Evolutionary conservation across 2,797 vertebrate genomes (phyloP).

Genomic region (Peromyscus melanophrys): DNA sequence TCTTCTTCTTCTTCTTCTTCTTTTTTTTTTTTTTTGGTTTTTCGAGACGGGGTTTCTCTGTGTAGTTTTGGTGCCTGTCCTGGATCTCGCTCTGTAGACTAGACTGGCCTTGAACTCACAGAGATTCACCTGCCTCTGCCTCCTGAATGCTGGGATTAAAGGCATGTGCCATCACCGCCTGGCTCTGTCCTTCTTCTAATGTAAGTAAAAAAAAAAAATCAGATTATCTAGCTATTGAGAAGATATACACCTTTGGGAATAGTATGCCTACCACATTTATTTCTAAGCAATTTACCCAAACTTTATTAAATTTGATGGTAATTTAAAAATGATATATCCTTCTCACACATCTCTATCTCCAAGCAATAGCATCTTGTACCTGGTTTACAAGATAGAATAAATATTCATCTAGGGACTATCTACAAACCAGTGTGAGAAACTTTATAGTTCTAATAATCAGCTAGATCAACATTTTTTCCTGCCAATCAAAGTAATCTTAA

Average conservation of each 20-base stretch:
- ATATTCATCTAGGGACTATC: not conserved
- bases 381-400: not conserved
- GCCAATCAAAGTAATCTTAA: not conserved
- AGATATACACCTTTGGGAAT: not conserved
- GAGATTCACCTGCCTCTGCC: too few relatives aligned
- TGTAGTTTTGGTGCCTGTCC: too few relatives aligned
- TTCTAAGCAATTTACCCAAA: not conserved
- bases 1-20: too few relatives aligned
- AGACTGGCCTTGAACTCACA: too few relatives aligned
- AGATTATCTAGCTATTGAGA: not conserved
- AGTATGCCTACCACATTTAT: not conserved
- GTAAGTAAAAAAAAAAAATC: not conserved
- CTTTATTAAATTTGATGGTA: not conserved
- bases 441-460: not conserved
- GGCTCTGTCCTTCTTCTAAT: not conserved
- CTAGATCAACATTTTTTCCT: not conserved
- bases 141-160: too few relatives aligned
- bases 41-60: too few relatives aligned
- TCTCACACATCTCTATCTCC: too few relatives aligned
- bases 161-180: fast-evolving
- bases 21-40: too few relatives aligned
- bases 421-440: not conserved
- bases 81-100: too few relatives aligned
- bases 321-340: not conserved
- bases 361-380: not conserved